These are phyloP conservation scores for Subacronicta megacephala DNA, from an alignment of 2,888 invertebrate species.

Conservation along the genomic window DNA sequence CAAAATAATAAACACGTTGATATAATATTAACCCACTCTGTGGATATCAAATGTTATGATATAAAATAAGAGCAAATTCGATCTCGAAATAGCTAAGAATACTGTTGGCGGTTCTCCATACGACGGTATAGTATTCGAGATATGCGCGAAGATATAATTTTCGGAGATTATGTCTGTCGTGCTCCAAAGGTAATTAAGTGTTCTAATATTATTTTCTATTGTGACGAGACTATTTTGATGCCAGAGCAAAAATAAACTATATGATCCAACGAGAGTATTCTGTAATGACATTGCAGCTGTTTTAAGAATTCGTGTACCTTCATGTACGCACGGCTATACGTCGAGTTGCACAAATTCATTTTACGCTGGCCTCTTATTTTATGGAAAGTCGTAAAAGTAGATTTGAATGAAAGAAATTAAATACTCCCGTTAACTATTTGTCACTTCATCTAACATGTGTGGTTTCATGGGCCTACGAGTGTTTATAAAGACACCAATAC, in stretches of 20 bases:
- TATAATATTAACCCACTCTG: constrained; percentile 34
- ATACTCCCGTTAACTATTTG: constrained; percentile 37
- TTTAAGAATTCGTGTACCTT: constrained; percentile 28
- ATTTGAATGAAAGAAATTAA: constrained; percentile 33
- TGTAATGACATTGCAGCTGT: constrained; percentile 15
- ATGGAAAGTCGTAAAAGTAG: no score
- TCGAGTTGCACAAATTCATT: no score
- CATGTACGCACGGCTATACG: no score
- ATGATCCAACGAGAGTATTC: constrained; percentile 23
- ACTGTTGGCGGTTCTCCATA: constrained; percentile 67
- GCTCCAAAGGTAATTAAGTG: constrained; percentile 23
- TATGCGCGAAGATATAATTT: constrained; percentile 43
- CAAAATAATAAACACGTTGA: constrained; percentile 29
- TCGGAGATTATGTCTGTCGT: constrained; percentile 35
- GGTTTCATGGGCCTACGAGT: background rate
- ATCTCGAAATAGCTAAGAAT: constrained; percentile 64
- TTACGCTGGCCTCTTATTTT: no score
- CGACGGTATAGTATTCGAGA: constrained; percentile 50
- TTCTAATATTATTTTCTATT: constrained; percentile 37
- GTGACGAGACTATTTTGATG: constrained; percentile 24
- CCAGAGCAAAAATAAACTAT: constrained; percentile 13
- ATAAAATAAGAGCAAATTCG: constrained; percentile 62
- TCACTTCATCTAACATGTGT: constrained; percentile 5
- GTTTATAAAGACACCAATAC: no score
- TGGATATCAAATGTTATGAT: constrained; percentile 53